A percentile compares a stretch with the other conserved stretches of the same genome.
phyloP scores from a whole-genome alignment of 2,113 vertebrate species.

The Sus scrofa region T2T-Sscrofa CM000816.6:87879501-87880000 shows the following conservation, averaged over 20 bases:
- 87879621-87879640: background rate
- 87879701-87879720: background rate
- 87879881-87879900: too few species aligned
- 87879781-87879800: background rate
- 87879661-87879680: background rate
- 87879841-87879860: too few species aligned
- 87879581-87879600: background rate
- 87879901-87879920: too few species aligned
- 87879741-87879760: background rate
- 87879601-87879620: background rate
- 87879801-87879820: background rate
- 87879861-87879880: too few species aligned
- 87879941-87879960: too few species aligned
- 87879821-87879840: background rate
- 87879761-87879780: background rate
- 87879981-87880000: too few species aligned
- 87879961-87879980: too few species aligned
- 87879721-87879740: background rate
- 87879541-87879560: background rate
- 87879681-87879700: background rate
- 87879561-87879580: background rate
- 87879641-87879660: background rate
- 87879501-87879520: background rate
- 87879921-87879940: too few species aligned
- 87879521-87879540: background rate